Evolutionary conservation across 2,888 invertebrate species (phyloP), one percentile per base, ranked within the genome.

Genomic region (Caenorhabditis japonica): DNA sequence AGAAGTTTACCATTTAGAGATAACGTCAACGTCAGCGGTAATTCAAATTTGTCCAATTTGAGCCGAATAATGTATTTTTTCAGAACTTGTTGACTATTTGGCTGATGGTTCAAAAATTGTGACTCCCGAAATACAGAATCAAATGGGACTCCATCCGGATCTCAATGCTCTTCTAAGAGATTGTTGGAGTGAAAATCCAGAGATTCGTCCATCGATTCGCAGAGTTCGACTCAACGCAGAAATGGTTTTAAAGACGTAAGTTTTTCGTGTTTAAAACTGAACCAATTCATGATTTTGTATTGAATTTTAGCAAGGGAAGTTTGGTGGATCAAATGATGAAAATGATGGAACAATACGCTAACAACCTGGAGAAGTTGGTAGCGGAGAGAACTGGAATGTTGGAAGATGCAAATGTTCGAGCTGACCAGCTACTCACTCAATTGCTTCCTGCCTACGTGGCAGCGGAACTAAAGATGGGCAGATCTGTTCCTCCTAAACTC

Each of bases 321-420:
- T 46, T 85, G 38, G 85, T 85, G 4, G 85, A 85, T 61, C 85
- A 85, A 68, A 85, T 85, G 85, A 85, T 85, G 84, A 51, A 51
- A 49, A 68, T 80, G 71, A 76, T 77, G 76, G 76, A 77, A 36
- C 85, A 86, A 68, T 86, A 86, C 53, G 86, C 86, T 1, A 86
- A 86, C 46, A 86, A 86, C 64, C 71, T 85, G 38, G 86, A 86
- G 60, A 86, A 86, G 60, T 77, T 86, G 2, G 86, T 86, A 1
- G 77, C 84, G 12, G 86, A 86, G 55, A 74, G 86, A 47, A 86
- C 86, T n/a, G 86, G 85, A 55, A 85, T 86, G 85, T 58, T 86
- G 43, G 86, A 86, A 61, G 86, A 86, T 17, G 86, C 86, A 3
- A 86, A 86, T 58, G 60, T 81, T 27, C 75, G 86, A 3, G 86